Evolutionary conservation across 1,140 invertebrate genomes (phyloP).

Genomic region (Dendroctonus valens): DNA sequence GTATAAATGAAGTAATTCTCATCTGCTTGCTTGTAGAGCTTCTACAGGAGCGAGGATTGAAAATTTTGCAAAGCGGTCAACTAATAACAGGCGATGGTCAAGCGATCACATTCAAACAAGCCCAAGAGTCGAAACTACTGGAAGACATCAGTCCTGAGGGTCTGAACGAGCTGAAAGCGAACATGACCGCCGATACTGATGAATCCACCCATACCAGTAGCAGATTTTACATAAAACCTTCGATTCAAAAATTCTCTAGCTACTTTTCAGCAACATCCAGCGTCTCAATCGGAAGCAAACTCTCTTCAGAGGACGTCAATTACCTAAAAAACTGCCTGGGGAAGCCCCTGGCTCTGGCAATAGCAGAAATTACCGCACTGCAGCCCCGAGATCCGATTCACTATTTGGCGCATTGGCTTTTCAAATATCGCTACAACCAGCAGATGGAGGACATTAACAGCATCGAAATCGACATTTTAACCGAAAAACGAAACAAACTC

Average conservation of each 20-base stretch:
- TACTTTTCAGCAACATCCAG: conserved; percentile 6
- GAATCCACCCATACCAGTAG: background rate
- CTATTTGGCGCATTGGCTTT: conserved; percentile 49
- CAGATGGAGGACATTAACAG: conserved; percentile 43
- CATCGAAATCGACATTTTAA: conserved; percentile 40
- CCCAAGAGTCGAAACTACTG: conserved; percentile 33
- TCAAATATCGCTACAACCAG: conserved; percentile 50
- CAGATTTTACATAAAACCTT: background rate
- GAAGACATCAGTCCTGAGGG: conserved; percentile 23
- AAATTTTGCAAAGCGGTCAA: conserved; percentile 29
- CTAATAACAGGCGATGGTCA: conserved; percentile 31
- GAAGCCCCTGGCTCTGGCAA: conserved; percentile 45
- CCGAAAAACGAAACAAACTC: conserved; percentile 39
- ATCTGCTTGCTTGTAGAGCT: conserved; percentile 19
- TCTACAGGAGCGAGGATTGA: conserved; percentile 30
- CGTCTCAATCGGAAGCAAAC: conserved; percentile 28
- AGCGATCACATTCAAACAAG: conserved; percentile 33
- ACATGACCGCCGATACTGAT: background rate
- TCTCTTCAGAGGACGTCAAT: conserved; percentile 44
- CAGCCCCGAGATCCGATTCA: conserved; percentile 50
- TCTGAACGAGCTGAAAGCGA: conserved; percentile 13
- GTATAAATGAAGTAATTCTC: background rate
- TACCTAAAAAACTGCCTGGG: conserved; percentile 48
- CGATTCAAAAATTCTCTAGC: background rate
- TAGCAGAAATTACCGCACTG: conserved; percentile 49